phyloP scores from a whole-genome alignment of 2,113 vertebrate species.

The Gnathonemus longibarbis region DNA sequence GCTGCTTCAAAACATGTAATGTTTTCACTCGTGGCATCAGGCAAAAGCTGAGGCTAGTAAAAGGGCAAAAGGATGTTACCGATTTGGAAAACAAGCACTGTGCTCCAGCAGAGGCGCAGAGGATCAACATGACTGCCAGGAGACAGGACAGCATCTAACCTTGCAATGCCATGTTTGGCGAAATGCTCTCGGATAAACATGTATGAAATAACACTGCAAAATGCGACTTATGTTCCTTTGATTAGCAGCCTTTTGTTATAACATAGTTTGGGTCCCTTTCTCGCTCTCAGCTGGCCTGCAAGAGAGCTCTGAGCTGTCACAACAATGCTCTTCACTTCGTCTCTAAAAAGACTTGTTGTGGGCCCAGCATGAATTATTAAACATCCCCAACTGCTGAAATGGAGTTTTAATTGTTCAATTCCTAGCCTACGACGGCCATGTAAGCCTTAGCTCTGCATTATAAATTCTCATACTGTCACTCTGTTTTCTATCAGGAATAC shows the following conservation, averaged over 20 bases:
- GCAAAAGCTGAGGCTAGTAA: neutral
- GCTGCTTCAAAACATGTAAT: neutral
- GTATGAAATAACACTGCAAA: neutral
- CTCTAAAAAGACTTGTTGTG: conserved; percentile 42
- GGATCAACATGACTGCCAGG: neutral
- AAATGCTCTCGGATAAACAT: neutral
- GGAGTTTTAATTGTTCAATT: conserved; percentile 52
- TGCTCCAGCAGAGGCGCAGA: neutral
- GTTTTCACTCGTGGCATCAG: neutral
- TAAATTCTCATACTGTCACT: neutral
- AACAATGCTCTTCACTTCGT: conserved; percentile 33
- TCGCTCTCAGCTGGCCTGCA: neutral
- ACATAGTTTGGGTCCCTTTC: neutral
- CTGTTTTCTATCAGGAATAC: neutral
- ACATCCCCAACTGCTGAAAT: conserved; percentile 40
- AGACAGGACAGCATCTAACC: neutral
- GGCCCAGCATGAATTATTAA: conserved; percentile 51
- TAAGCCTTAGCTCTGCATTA: conserved; percentile 23
- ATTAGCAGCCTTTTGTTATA: neutral
- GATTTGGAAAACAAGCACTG: neutral
- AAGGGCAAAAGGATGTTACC: neutral
- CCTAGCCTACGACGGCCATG: conserved; percentile 36
- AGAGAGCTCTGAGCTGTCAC: conserved; percentile 20
- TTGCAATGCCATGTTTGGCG: neutral
- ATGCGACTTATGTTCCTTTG: neutral